These are phyloP conservation scores for Pseudolaguvia tuberculata DNA, from an alignment of 2,113 vertebrate species.

Conservation along the genomic window DNA sequence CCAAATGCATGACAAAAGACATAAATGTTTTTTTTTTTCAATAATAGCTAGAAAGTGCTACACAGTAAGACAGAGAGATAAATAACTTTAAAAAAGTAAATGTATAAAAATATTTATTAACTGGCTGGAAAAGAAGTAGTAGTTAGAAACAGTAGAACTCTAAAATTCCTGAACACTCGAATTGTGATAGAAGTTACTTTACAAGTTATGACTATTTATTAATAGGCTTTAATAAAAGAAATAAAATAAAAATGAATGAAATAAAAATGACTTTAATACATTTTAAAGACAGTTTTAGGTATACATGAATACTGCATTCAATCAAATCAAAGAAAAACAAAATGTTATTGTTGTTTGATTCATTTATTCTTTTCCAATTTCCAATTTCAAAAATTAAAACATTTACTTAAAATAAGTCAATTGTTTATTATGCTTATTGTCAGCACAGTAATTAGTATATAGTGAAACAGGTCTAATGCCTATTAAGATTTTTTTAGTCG, in stretches of 20 bases:
- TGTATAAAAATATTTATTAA: neutral
- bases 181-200: neutral
- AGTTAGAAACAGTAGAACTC: neutral
- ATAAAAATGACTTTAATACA: neutral
- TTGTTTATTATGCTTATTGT: neutral
- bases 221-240: neutral
- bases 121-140: neutral
- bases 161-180: neutral
- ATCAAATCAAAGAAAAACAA: neutral
- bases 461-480: neutral
- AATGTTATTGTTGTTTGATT: neutral
- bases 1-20: neutral
- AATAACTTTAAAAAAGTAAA: neutral
- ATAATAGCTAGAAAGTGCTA: neutral
- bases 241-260: neutral
- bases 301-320: neutral
- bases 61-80: neutral
- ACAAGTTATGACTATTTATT: neutral
- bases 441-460: neutral
- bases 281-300: neutral
- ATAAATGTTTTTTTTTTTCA: neutral
- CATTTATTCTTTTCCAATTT: neutral
- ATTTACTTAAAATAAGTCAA: neutral
- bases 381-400: neutral
- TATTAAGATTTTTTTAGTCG: neutral